phyloP scores from a whole-genome alignment of 2,113 vertebrate species.

The Marmota flaviventris region DNA sequence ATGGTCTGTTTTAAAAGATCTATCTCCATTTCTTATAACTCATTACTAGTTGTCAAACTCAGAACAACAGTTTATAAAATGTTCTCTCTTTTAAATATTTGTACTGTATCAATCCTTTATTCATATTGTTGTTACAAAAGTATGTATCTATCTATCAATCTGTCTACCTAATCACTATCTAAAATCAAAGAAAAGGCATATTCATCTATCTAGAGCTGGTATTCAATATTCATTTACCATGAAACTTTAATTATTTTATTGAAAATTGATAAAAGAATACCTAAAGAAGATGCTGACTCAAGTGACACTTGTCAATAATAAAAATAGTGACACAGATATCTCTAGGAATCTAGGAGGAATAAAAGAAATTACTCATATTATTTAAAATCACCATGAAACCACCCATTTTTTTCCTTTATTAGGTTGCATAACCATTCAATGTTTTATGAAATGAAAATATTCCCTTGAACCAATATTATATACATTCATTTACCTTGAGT shows the following conservation, averaged over 20 bases:
- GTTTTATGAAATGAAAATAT: background rate
- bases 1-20: background rate
- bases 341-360: background rate
- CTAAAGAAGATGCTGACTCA: background rate
- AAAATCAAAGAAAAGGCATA: background rate
- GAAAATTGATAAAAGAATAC: background rate
- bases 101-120: background rate
- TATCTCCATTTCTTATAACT: rapidly evolving
- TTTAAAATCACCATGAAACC: background rate
- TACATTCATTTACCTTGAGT: constrained; percentile 7
- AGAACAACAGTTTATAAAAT: background rate
- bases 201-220: background rate
- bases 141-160: background rate
- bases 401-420: background rate
- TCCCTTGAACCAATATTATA: background rate
- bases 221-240: background rate
- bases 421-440: background rate
- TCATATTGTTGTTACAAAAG: background rate
- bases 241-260: background rate
- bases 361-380: background rate
- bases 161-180: background rate
- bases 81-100: background rate
- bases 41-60: background rate
- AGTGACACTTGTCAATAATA: background rate
- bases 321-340: background rate